Percentiles rank a stretch among this genome's conserved stretches.
phyloP scores from a whole-genome alignment of 2,113 vertebrate genomes.

The Etheostoma cragini region DNA sequence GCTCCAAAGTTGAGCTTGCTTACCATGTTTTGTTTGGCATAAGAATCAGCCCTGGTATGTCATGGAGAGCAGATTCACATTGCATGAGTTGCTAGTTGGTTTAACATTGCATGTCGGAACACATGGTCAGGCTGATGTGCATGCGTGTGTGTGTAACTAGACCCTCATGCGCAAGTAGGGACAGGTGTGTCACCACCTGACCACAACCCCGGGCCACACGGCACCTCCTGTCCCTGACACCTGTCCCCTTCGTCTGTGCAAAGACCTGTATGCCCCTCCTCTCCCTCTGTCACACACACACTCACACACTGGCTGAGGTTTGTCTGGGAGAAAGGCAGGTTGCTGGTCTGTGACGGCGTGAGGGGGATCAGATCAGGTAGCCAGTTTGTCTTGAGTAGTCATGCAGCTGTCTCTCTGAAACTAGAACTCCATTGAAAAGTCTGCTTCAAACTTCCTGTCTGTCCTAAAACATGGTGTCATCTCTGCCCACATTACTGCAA shows the following conservation, averaged over 20 bases:
- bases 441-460: slow-evolving; percentile 33
- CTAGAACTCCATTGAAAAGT: slow-evolving; percentile 63
- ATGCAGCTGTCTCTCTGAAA: slow-evolving; percentile 80
- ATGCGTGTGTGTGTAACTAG: slow-evolving; percentile 69
- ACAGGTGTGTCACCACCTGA: slow-evolving; percentile 84
- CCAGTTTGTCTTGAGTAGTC: slow-evolving; percentile 62
- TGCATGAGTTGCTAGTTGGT: slow-evolving; percentile 43
- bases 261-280: slow-evolving; percentile 52
- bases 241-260: slow-evolving; percentile 75
- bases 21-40: slow-evolving; percentile 41
- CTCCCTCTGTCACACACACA: slow-evolving; percentile 14
- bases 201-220: slow-evolving; percentile 74
- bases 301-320: slow-evolving; percentile 29
- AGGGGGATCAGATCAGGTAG: slow-evolving; percentile 53
- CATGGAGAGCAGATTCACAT: slow-evolving; percentile 34
- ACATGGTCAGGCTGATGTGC: slow-evolving; percentile 67
- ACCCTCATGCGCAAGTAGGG: slow-evolving; percentile 69
- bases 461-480: slow-evolving; percentile 42
- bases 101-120: slow-evolving; percentile 62
- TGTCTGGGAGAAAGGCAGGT: slow-evolving; percentile 68
- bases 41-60: slow-evolving; percentile 26
- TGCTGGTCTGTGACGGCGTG: slow-evolving; percentile 69
- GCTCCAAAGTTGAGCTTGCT: slow-evolving; percentile 6
- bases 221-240: slow-evolving; percentile 83
- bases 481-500: slow-evolving; percentile 48